Evolutionary conservation across 2,113 vertebrate genomes (phyloP), one percentile per base, ranked within the genome.

Genomic region (Craseonycteris thonglongyai): DNA sequence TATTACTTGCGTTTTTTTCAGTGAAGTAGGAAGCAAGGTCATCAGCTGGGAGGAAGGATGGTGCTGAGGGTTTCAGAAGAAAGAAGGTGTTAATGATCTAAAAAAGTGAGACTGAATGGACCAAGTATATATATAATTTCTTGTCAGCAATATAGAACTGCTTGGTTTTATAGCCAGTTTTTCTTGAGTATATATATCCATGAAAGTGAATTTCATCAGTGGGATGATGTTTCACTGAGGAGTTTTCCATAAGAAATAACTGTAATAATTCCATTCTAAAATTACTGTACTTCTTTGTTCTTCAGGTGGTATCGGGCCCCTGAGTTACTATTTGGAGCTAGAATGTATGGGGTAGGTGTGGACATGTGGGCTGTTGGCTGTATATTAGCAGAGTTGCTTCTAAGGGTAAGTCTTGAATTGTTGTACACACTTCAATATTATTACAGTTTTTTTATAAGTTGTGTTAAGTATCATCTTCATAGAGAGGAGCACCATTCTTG

Each of bases 361-460:
- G 99, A 99, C 97, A 99, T 99, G 99, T 99, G 99, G 99, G 99
- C 99, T 94, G 99, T 99, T 78, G 99, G 99, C 88, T 99, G 99
- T 97, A 99, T 99, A 97, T 98, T 99, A 97, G 99, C 99, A 76
- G 99, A 99, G 95, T 96, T 99, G 75, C 99, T 99, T 9, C 99
- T 99, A 49, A 98, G 99, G 98, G 99, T 99, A 98, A 98, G 98
- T 97, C 19, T 80, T 90, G 63, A 95, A 69, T 61, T 68, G 63
- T 80, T 84, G 22, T 30, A 51, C 11, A 79, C 2, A 42, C 10
- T 86, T 89, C 13, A 13, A 2, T 95, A 54, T 69, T 72, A 6
- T 81, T 91, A n/a, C 4, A 30, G 11, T 28, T 18, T 72, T 93
- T 9, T 61, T 65, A 56, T 12, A 83, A 54, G 74, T 91, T 75